Evolutionary conservation across 2,113 vertebrate genomes (phyloP).

Genomic region (Noctilio leporinus): DNA sequence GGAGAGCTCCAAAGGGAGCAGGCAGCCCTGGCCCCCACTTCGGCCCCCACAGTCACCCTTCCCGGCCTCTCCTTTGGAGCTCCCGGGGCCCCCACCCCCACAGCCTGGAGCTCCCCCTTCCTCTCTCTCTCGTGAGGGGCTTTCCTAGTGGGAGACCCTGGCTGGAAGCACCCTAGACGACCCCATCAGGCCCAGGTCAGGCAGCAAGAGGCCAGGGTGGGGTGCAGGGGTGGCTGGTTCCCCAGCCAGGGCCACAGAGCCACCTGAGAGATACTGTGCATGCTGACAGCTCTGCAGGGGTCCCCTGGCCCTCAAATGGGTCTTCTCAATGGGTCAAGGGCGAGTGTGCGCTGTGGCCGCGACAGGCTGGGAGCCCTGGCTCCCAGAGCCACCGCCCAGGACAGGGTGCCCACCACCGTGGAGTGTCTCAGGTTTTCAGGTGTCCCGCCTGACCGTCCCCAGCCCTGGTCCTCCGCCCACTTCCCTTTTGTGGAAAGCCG

Average conservation of each 20-base stretch:
- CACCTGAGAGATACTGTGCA: background rate
- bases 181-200: background rate
- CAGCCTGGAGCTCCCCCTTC: background rate
- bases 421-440: background rate
- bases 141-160: background rate
- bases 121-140: background rate
- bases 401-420: background rate
- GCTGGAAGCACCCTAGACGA: background rate
- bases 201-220: too few species aligned
- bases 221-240: background rate
- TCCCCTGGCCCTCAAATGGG: background rate
- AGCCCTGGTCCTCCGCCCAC: background rate
- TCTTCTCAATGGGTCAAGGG: too few species aligned
- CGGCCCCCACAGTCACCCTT: background rate
- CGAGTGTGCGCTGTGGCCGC: accelerated
- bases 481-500: background rate
- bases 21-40: accelerated
- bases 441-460: accelerated
- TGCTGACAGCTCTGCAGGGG: slow-evolving; percentile 46
- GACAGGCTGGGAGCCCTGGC: background rate
- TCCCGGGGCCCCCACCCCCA: background rate
- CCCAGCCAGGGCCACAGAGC: background rate
- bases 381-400: too few species aligned
- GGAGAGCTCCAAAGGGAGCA: background rate
- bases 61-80: background rate